Evolutionary conservation across 2,888 invertebrate genomes (phyloP), one percentile per base, ranked within the genome.

Genomic region (Cinara cedri): DNA sequence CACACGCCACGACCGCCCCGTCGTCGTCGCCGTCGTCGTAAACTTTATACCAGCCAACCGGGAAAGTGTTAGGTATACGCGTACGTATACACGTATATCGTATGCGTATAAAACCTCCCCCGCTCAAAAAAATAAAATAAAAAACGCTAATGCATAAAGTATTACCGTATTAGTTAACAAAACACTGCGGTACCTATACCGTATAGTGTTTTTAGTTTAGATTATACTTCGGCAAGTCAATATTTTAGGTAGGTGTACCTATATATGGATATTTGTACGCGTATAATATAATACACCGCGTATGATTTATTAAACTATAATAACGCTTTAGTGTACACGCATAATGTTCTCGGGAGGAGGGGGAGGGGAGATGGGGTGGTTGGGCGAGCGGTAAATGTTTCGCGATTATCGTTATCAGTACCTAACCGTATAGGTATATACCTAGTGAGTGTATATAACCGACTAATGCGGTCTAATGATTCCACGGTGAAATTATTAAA

Each of bases 81-180:
- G 46, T n/a, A 66, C 19, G 42, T 16, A 65, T n/a, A 66, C 10
- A 54, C 14, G 19, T 9, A n/a, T n/a, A n/a, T n/a, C n/a, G n/a
- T n/a, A n/a, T n/a, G n/a, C n/a, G n/a, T n/a, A n/a, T n/a, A n/a
- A n/a, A n/a, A n/a, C n/a, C n/a, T n/a, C n/a, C n/a, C n/a, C n/a
- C n/a, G n/a, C n/a, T n/a, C n/a, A n/a, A n/a, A n/a, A n/a, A n/a
- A n/a, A n/a, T n/a, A n/a, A n/a, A n/a, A n/a, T 34, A 46, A 49
- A 49, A 46, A 46, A 60, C 13, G 57, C 26, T 72, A 72, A 72
- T 60, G 60, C 46, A 60, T 72, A 72, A 72, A 72, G 60, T 72
- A 60, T 60, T 72, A 72, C n/a, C 21, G 70, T 54, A 55, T 70
- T 70, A 42, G 34, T 34, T 4, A 34, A 34, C 34, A 34, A 3